A percentile compares a stretch with the other conserved stretches of the same genome.
Evolutionary conservation across 2,113 vertebrate genomes (phyloP).

Genomic region (Erinaceus europaeus): DNA sequence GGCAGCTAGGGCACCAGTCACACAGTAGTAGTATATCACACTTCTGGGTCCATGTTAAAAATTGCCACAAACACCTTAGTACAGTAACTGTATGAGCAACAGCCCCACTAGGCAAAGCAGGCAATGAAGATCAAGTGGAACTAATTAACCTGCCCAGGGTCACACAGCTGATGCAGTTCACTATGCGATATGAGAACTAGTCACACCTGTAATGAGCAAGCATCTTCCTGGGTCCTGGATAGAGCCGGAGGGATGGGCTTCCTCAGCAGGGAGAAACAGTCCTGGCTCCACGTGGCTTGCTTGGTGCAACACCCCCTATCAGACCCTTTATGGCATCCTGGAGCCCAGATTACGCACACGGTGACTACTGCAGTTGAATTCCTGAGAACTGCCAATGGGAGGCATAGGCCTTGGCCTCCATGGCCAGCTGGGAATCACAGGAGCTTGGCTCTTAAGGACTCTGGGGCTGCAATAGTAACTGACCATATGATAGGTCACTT

Average conservation of each 20-base stretch:
- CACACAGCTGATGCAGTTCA: too few species aligned
- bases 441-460: background rate
- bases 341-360: background rate
- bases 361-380: too few species aligned
- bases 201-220: too few species aligned
- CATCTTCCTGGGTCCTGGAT: too few species aligned
- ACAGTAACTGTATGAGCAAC: background rate
- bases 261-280: background rate
- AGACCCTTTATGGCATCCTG: background rate
- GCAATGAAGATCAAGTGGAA: background rate
- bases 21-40: background rate
- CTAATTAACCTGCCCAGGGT: background rate
- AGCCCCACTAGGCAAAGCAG: background rate
- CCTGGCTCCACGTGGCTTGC: background rate
- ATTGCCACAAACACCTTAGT: background rate
- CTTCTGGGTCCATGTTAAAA: background rate
- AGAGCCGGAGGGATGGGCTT: too few species aligned
- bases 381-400: too few species aligned
- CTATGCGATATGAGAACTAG: too few species aligned
- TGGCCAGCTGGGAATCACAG: background rate
- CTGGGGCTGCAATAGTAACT: background rate
- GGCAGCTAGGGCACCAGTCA: background rate
- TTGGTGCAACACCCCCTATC: rapidly evolving
- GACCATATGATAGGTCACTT: background rate
- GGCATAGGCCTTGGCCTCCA: background rate